Evolutionary conservation across 2,888 invertebrate species (phyloP).

Genomic region (Halocaridina rubra): DNA sequence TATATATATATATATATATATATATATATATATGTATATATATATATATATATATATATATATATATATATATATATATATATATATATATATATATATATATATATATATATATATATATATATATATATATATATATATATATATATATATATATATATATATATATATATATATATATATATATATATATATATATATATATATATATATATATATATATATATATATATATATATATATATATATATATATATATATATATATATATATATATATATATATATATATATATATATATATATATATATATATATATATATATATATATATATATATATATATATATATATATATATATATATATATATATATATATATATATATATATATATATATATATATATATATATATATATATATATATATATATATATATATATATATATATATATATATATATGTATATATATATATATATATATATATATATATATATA

Average conservation of each 20-base stretch:
- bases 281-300: no score
- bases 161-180: no score
- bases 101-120: neutral
- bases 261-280: no score
- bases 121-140: no score
- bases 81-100: neutral
- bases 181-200: no score
- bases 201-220: no score
- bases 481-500: neutral
- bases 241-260: no score
- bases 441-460: neutral
- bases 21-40: neutral
- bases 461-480: neutral
- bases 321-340: no score
- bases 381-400: neutral
- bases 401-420: neutral
- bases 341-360: no score
- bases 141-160: no score
- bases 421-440: neutral
- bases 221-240: no score
- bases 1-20: neutral
- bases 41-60: neutral
- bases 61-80: neutral
- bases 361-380: neutral
- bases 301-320: no score